Evolutionary conservation across 2,888 invertebrate genomes (phyloP), one percentile per base, ranked within the genome.

Genomic region (Drosophila setosimentum): DNA sequence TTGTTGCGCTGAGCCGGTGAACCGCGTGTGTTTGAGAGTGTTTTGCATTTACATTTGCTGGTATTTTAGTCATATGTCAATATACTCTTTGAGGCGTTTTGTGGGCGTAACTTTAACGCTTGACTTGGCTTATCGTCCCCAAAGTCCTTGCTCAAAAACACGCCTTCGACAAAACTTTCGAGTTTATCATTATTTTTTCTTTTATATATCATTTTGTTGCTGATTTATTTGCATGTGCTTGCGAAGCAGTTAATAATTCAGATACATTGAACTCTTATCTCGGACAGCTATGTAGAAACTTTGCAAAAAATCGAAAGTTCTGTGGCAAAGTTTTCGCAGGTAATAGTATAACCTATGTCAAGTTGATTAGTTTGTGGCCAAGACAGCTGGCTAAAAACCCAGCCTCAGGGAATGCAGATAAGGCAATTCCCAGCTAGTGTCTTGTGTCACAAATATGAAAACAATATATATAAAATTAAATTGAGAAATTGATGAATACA

Each of bases 151-250:
- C 74, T 60, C 55, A 76, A 62, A 73, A 63, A 49, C 62, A 68
- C 80, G 60, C 80, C 78, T 62, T 21, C 30, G 33, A 18, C n/a
- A 13, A 80, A 78, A 81, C 33, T 78, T 74, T 72, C 45, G 35
- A 67, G 66, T 57, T 73, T 78, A 68, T 71, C 74, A 71, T 67
- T 71, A 37, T 29, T 57, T 76, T 76, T 45, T 16, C 45, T 45
- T 45, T 16, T 45, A 16, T 45, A 35, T 33, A 60, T 66, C 54
- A 40, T 53, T 49, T 71, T 76, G 59, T 61, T 62, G 40, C 73
- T 87, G 87, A 89, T 87, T 87, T 87, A 87, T 87, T 89, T 85
- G 77, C 85, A 89, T 73, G 67, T 73, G 58, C 67, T 73, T 59
- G 68, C 57, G 60, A 71, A 71, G 71, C 75, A 83, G 87, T 89